Evolutionary conservation across 1,140 invertebrate genomes (phyloP), one percentile per base, ranked within the genome.

Genomic region (Chironomus tepperi): DNA sequence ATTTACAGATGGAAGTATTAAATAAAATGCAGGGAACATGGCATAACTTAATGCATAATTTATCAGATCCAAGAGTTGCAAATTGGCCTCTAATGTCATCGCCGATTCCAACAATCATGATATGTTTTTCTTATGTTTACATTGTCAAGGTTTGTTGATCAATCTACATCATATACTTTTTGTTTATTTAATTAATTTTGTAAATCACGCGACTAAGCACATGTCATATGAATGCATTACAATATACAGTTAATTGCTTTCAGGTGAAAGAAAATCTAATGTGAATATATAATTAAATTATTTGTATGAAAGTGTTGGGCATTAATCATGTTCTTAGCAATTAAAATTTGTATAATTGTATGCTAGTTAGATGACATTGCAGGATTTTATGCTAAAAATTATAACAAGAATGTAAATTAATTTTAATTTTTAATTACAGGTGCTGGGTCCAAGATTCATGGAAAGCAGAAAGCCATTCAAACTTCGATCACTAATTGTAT

Each of bases 381-480:
- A n/a, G n/a, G n/a, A n/a, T n/a, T n/a, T n/a, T n/a, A n/a, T n/a
- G n/a, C n/a, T n/a, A n/a, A n/a, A n/a, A n/a, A n/a, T n/a, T n/a
- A n/a, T n/a, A n/a, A 57, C 47, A 57, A 57, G 47, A n/a, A n/a
- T 57, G 7, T 3, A 15, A 57, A 57, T 15, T n/a, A n/a, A n/a
- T 57, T 57, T n/a, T 12, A 15, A 57, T 57, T 57, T 57, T 57
- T 74, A 42, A 76, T 84, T 85, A 12, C 80, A 90, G 87, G 85
- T 88, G 79, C 78, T 93, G 76, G 95, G 95, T 7, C 95, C 94
- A 34, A 88, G 87, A 80, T 83, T 93, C 74, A 98, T 98, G 96
- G 90, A 93, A 84, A 91, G 95, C 83, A 87, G 93, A 79, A 91
- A 94, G 85, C 91, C 95, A 8, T 93, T 92, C 78, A 86, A 94